Evolutionary conservation across 2,113 vertebrate genomes (phyloP).

Genomic region (Gymnocephalus cernua): DNA sequence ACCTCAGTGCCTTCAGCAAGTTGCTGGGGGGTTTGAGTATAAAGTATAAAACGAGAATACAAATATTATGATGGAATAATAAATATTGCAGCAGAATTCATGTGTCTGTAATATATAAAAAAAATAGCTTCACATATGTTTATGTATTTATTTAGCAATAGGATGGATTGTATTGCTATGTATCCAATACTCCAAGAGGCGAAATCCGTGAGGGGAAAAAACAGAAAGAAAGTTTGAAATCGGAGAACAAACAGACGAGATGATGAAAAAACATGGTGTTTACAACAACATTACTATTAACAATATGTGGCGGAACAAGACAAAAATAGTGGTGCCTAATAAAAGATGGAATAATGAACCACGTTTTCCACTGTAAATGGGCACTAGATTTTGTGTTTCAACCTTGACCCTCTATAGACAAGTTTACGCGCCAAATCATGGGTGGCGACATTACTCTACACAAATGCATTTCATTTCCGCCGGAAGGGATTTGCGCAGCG

Average conservation of each 20-base stretch:
- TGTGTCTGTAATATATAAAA: not conserved
- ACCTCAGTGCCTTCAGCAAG: not conserved
- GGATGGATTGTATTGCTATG: not conserved
- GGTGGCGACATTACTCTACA: too few relatives aligned
- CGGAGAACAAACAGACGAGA: not conserved
- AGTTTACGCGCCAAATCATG: too few relatives aligned
- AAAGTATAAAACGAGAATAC: not conserved
- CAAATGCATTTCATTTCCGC: too few relatives aligned
- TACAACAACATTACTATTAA: constrained; percentile 6
- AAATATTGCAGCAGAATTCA: not conserved
- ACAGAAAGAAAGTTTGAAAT: not conserved
- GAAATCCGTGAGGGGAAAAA: not conserved
- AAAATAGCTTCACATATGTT: not conserved
- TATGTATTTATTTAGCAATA: not conserved
- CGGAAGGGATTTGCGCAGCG: too few relatives aligned
- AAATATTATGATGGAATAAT: not conserved
- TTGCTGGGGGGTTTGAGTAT: not conserved
- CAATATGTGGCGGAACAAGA: not conserved
- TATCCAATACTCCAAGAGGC: not conserved
- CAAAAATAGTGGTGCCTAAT: not conserved
- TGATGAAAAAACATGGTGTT: not conserved
- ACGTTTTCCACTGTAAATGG: not conserved
- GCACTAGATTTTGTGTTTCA: not conserved
- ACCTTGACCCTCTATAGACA: not conserved
- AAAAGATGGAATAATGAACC: not conserved